phyloP scores from a whole-genome alignment of 2,113 vertebrate species.

The Perca fluviatilis region DNA sequence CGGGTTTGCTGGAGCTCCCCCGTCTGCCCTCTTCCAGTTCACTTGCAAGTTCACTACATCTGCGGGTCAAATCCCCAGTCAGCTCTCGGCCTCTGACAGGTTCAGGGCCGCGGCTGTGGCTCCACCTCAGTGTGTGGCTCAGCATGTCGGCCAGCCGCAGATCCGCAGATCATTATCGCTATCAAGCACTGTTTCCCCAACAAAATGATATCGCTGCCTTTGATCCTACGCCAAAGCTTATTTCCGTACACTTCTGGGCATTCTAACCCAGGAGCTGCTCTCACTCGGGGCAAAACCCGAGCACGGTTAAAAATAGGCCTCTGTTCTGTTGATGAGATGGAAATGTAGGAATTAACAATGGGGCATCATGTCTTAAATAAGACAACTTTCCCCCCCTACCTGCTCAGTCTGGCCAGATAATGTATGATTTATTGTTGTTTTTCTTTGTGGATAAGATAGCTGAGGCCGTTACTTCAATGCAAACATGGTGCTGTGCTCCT shows the following conservation, averaged over 20 bases:
- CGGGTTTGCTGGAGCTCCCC: slow-evolving; percentile 11
- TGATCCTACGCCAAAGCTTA: slow-evolving; percentile 71
- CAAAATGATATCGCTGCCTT: slow-evolving; percentile 71
- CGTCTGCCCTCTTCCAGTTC: slow-evolving; percentile 46
- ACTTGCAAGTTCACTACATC: slow-evolving; percentile 47
- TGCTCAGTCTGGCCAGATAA: slow-evolving; percentile 10
- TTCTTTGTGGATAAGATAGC: slow-evolving; percentile 18
- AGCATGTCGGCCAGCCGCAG: slow-evolving; percentile 47
- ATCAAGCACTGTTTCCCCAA: slow-evolving; percentile 68
- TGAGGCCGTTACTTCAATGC: slow-evolving; percentile 51
- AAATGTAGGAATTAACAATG: slow-evolving; percentile 51
- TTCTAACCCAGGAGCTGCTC: slow-evolving; percentile 57
- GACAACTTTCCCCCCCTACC: slow-evolving; percentile 29
- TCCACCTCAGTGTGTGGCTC: slow-evolving; percentile 53
- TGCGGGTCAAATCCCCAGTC: slow-evolving; percentile 47
- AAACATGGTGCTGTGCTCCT: slow-evolving; percentile 53
- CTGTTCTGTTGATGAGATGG: slow-evolving; percentile 48
- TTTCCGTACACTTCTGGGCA: slow-evolving; percentile 69
- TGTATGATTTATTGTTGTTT: neutral
- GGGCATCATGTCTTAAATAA: slow-evolving; percentile 30
- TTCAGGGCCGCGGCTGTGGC: slow-evolving; percentile 6
- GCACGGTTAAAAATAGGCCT: slow-evolving; percentile 52
- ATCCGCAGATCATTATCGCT: slow-evolving; percentile 75
- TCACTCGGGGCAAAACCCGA: slow-evolving; percentile 44
- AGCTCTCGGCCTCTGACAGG: slow-evolving; percentile 9